These are phyloP conservation scores for Penaeus vannamei DNA, from an alignment of 1,140 invertebrate species.

Conservation along the genomic window DNA sequence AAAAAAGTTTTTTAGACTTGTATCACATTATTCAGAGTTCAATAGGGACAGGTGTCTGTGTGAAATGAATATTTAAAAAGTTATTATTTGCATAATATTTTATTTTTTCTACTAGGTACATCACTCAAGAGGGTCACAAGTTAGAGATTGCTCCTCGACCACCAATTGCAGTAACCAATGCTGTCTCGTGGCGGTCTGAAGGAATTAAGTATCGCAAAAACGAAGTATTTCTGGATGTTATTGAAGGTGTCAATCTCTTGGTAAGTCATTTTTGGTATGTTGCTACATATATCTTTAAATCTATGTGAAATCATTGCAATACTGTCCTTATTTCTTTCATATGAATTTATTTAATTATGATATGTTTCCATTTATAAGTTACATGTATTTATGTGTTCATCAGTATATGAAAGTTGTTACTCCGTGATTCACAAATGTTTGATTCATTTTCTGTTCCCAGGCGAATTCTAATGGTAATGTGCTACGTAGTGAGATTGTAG, in stretches of 20 bases:
- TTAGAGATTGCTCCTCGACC: slow-evolving; percentile 96
- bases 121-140: slow-evolving; percentile 99
- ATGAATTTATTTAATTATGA: too few relatives aligned
- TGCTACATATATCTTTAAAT: not conserved
- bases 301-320: too few relatives aligned
- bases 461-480: slow-evolving; percentile 99
- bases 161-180: slow-evolving; percentile 99
- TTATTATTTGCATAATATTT: not conserved
- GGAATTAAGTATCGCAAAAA: slow-evolving; percentile 99
- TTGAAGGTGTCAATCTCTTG: slow-evolving; percentile 98
- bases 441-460: slow-evolving; percentile 70
- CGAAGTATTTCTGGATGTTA: slow-evolving; percentile 99
- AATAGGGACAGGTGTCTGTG: too few relatives aligned
- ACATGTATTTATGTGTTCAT: not conserved
- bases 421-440: not conserved
- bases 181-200: slow-evolving; percentile 99
- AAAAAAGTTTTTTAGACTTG: too few relatives aligned
- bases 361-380: too few relatives aligned
- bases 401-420: not conserved
- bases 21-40: too few relatives aligned
- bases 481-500: slow-evolving; percentile 97
- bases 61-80: not conserved
- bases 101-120: slow-evolving; percentile 70
- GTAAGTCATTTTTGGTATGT: slow-evolving; percentile 71
- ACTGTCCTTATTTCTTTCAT: too few relatives aligned